These are phyloP conservation scores for Acrocyrtus sp. DNA, from an alignment of 2,888 invertebrate species.

Conservation along the genomic window DNA sequence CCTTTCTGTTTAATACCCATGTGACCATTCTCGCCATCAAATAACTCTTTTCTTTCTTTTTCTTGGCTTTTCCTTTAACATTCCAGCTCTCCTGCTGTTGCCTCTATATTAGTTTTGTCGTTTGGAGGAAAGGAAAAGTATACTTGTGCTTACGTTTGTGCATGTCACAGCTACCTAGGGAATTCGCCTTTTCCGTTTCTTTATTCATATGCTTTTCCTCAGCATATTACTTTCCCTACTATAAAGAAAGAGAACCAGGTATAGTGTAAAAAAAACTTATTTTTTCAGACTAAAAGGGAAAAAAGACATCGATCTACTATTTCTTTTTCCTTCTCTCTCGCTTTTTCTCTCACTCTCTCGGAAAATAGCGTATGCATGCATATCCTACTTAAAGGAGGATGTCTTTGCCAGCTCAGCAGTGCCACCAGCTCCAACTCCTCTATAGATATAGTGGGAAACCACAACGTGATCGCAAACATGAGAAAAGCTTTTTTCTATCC, in stretches of 20 bases:
- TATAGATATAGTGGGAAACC: constrained; percentile 42
- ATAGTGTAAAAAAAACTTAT: no score
- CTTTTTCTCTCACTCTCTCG: no score
- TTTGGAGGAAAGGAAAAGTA: constrained; percentile 21
- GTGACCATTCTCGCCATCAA: constrained; percentile 53
- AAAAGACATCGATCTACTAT: constrained; percentile 27
- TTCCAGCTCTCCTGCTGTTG: constrained; percentile 33
- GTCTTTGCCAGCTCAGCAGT: constrained; percentile 45
- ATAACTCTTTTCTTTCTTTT: constrained; percentile 36
- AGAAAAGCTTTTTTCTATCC: constrained; percentile 27
- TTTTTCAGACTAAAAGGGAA: no score
- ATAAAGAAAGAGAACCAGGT: neutral
- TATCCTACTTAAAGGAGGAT: neutral
- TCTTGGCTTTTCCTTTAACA: constrained; percentile 17
- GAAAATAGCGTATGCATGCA: neutral
- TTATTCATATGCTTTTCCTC: constrained; percentile 17
- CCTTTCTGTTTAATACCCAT: constrained; percentile 51
- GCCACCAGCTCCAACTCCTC: no score
- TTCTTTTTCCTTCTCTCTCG: constrained; percentile 6
- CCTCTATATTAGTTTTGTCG: constrained; percentile 44
- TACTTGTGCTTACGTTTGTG: constrained; percentile 31
- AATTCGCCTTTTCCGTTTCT: constrained; percentile 40
- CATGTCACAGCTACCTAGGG: constrained; percentile 48
- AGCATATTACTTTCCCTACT: neutral
- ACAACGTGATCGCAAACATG: constrained; percentile 46